phyloP scores from a whole-genome alignment of 1,140 invertebrate genomes.

The Hormaphis cornu region DNA sequence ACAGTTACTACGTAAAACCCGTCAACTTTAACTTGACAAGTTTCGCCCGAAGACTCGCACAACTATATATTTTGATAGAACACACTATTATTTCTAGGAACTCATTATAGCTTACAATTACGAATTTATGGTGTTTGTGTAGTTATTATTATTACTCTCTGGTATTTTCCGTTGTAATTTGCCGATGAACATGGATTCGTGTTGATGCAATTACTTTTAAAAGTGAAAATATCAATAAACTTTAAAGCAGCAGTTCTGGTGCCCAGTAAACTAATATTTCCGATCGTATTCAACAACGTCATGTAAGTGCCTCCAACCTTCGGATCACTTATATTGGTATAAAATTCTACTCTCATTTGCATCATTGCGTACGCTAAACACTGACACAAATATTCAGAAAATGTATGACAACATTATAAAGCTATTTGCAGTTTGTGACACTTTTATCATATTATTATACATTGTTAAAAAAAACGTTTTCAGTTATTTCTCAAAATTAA shows the following conservation, averaged over 20 bases:
- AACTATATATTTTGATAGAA: not conserved
- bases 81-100: not conserved
- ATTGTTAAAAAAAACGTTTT: too few species aligned
- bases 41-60: slow-evolving; percentile 44
- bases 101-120: not conserved
- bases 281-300: slow-evolving; percentile 94
- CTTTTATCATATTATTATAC: too few species aligned
- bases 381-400: too few species aligned
- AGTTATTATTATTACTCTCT: not conserved
- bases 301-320: slow-evolving; percentile 96
- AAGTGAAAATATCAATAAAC: slow-evolving; percentile 82
- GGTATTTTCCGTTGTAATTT: too few species aligned
- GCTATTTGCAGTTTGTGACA: too few species aligned
- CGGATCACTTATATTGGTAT: slow-evolving; percentile 81
- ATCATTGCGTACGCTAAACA: too few species aligned
- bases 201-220: slow-evolving; percentile 57
- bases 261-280: slow-evolving; percentile 92
- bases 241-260: slow-evolving; percentile 84
- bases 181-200: not conserved
- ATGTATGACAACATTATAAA: too few species aligned
- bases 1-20: slow-evolving; percentile 87
- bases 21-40: slow-evolving; percentile 65
- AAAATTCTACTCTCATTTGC: slow-evolving; percentile 71
- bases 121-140: not conserved
- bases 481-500: too few species aligned